Percentiles rank a stretch among this genome's conserved stretches.
Evolutionary conservation across 2,113 vertebrate genomes (phyloP).

Genomic region (Melanocharis versteri): DNA sequence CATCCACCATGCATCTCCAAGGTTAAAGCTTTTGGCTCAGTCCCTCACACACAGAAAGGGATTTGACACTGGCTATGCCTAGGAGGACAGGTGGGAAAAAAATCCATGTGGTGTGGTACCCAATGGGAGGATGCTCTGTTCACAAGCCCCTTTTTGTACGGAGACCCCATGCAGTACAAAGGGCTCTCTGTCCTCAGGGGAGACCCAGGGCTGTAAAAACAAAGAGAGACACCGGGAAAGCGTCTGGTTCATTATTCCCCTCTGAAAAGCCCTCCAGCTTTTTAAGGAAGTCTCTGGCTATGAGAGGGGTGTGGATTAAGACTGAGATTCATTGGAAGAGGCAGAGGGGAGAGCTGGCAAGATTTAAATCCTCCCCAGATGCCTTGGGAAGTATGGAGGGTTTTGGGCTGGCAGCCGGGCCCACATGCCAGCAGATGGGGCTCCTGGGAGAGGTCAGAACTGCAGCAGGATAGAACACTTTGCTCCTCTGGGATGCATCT

Average conservation of each 20-base stretch:
- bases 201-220: conserved; percentile 46
- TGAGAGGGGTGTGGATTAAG: not conserved
- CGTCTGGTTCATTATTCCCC: conserved; percentile 48
- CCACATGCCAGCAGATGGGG: not conserved
- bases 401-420: not conserved
- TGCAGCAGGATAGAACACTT: not conserved
- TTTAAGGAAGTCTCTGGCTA: conserved; percentile 20
- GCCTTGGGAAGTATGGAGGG: not conserved
- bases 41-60: not conserved
- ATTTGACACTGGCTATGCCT: not conserved
- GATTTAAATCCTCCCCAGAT: not conserved
- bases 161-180: conserved; percentile 29
- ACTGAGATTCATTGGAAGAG: conserved; percentile 24
- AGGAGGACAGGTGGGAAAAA: conserved; percentile 29
- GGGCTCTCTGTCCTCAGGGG: conserved; percentile 49
- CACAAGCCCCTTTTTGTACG: conserved; percentile 47
- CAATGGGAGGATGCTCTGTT: conserved; percentile 50
- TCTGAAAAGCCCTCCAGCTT: conserved; percentile 54
- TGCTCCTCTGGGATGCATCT: not conserved
- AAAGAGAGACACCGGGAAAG: conserved; percentile 61
- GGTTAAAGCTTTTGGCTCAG: conserved; percentile 7
- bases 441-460: not conserved
- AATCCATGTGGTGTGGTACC: not conserved
- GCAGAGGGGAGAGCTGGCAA: conserved; percentile 23
- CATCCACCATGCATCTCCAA: not conserved